Evolutionary conservation across 2,797 vertebrate species (phyloP).

Genomic region (Arnoldichthys spilopterus): DNA sequence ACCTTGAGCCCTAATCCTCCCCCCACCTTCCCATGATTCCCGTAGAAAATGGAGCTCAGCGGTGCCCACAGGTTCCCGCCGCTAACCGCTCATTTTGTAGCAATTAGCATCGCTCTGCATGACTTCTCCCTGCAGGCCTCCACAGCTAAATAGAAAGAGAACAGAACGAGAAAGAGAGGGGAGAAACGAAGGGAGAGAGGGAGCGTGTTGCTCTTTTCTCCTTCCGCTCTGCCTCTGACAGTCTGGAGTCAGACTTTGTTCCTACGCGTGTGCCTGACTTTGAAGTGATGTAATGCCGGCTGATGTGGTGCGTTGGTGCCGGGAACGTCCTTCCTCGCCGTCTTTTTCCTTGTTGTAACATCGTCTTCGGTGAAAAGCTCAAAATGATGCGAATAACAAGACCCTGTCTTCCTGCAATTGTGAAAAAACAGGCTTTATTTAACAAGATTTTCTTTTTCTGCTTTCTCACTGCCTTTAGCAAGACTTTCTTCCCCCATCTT

Average conservation of each 20-base stretch:
- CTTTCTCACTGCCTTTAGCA: background rate
- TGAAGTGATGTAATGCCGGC: constrained; percentile 89
- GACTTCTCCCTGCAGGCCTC: constrained; percentile 45
- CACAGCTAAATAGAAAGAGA: constrained; percentile 18
- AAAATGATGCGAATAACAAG: constrained; percentile 83
- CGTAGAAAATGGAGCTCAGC: constrained; percentile 33
- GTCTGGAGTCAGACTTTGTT: constrained; percentile 34
- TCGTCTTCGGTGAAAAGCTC: constrained; percentile 83
- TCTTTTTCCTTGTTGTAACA: constrained; percentile 75
- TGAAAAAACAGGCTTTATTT: constrained; percentile 1
- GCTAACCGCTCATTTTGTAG: constrained; percentile 53
- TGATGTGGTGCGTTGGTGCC: constrained; percentile 90
- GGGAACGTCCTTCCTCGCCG: constrained; percentile 79
- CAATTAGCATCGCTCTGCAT: constrained; percentile 52
- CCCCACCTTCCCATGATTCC: constrained; percentile 9
- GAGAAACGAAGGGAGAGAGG: constrained; percentile 16
- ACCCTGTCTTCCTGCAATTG: constrained; percentile 76
- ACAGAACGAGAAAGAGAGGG: constrained; percentile 20
- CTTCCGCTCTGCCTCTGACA: constrained; percentile 80
- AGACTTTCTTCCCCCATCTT: background rate
- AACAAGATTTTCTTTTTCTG: background rate
- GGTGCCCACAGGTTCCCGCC: constrained; percentile 23
- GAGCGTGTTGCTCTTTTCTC: constrained; percentile 70
- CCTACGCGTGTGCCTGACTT: constrained; percentile 19
- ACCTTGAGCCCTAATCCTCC: constrained; percentile 39